Conservation (phyloP, 2,888 invertebrate species). For the Ligdia adustata region DNA sequence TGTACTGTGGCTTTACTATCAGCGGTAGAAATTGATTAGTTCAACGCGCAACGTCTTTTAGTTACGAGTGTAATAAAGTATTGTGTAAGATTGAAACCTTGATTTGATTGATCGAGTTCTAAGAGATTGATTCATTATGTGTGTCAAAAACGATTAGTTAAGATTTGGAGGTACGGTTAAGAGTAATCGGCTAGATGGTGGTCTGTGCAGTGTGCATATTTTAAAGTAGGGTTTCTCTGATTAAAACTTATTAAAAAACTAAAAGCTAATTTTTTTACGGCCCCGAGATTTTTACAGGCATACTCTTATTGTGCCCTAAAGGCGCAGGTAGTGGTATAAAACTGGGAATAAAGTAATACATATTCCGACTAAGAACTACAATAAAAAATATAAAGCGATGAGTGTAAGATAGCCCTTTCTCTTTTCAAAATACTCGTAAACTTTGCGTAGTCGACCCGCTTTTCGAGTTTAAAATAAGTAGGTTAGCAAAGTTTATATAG, state of each 20-base stretch:
- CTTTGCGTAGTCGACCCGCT: neutral
- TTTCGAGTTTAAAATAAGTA: constrained; percentile 13
- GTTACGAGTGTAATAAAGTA: constrained; percentile 56
- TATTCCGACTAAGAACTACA: too few relatives aligned
- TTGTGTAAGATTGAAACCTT: constrained; percentile 56
- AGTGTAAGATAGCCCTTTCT: constrained; percentile 12
- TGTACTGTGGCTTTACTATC: constrained; percentile 44
- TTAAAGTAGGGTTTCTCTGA: neutral
- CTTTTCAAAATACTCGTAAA: neutral
- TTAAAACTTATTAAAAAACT: neutral
- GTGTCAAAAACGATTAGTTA: constrained; percentile 19
- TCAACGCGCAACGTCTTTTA: constrained; percentile 67
- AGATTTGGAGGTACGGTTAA: constrained; percentile 5
- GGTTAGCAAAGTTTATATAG: constrained; percentile 11
- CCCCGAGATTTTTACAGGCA: too few relatives aligned
- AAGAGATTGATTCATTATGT: constrained; percentile 13
- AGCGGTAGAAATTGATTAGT: constrained; percentile 62
- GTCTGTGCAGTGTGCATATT: too few relatives aligned
- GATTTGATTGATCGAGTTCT: constrained; percentile 38
- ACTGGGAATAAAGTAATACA: too few relatives aligned
- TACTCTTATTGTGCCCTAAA: too few relatives aligned
- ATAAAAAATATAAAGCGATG: neutral
- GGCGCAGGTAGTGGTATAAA: too few relatives aligned
- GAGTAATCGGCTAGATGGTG: neutral
- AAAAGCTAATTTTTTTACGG: too few relatives aligned